Evolutionary conservation across 1,140 invertebrate genomes (phyloP), one percentile per base, ranked within the genome.

Genomic region (Lepidurus couesii): DNA sequence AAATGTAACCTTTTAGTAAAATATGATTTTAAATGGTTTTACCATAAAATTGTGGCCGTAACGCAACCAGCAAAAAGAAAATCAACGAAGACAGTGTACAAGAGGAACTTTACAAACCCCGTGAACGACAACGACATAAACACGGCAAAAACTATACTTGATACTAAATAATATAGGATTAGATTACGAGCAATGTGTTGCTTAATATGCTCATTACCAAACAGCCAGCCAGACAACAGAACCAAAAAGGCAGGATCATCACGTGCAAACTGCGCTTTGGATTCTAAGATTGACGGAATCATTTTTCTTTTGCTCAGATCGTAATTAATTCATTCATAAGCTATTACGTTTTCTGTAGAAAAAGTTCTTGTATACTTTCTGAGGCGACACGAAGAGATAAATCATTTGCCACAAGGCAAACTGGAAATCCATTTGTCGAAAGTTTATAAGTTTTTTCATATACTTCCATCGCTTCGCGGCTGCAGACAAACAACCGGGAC

Each of bases 391-490:
- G 86, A 99, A 96, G 76, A 99, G 87, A 86, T 98, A 98, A 0
- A 98, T 86, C 95, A 99, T 98, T 90, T 99, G 98, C 97, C 97
- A 99, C 11, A 94, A 87, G 3, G 97, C 98, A 89, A 97, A 99
- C 85, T 99, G 96, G 88, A 99, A 99, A 86, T 99, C 98, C 98
- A 99, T 99, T 87, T 99, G 97, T 83, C 95, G 90, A 84, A 96
- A 97, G 86, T 97, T 95, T 42, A 98, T 89, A 47, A 99, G 85
- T 82, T 96, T 89, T 81, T 95, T 87, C 47, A 98, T 86, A 86
- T 96, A 98, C 88, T 96, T 96, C 84, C 95, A 95, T 82, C 95
- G 89, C 87, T 98, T 98, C 6, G 93, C 92, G 75, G 94, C 91
- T 73, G 95, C 95, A 79, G 92, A 92, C 83, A 92, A 91, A 82